phyloP scores from a whole-genome alignment of 2,888 invertebrate species.

The Agrenia bidenticulata region DNA sequence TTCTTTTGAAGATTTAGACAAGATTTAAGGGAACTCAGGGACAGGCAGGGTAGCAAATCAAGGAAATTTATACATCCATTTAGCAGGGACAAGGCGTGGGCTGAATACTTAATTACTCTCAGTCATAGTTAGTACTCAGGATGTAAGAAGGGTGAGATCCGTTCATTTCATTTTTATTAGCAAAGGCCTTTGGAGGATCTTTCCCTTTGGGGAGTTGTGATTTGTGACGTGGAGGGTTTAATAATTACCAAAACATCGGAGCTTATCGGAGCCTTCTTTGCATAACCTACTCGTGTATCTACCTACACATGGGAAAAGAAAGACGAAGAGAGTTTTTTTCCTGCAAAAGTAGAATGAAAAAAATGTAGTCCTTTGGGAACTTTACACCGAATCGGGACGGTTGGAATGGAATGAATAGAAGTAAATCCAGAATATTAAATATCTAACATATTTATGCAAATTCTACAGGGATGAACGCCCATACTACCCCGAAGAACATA shows the following conservation, averaged over 20 bases:
- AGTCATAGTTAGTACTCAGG: not conserved
- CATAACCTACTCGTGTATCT: too few species aligned
- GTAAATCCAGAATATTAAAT: not conserved
- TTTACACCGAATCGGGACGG: not conserved
- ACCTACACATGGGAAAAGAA: too few species aligned
- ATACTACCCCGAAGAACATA: too few species aligned
- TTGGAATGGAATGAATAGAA: not conserved
- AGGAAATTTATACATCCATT: conserved; percentile 9
- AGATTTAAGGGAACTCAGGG: not conserved
- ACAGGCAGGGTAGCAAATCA: not conserved
- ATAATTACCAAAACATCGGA: conserved; percentile 9
- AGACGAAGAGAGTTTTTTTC: too few species aligned
- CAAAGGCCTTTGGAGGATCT: too few species aligned
- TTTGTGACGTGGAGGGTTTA: conserved; percentile 16
- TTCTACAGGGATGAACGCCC: too few species aligned
- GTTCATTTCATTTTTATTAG: not conserved
- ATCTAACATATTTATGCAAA: not conserved
- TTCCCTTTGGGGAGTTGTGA: not conserved
- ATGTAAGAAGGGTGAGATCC: not conserved
- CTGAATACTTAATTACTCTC: conserved; percentile 18
- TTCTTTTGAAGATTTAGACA: not conserved
- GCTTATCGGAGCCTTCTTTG: not conserved
- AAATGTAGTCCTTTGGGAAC: too few species aligned
- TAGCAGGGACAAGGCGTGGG: not conserved
- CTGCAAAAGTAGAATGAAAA: too few species aligned